Evolutionary conservation across 2,797 vertebrate genomes (phyloP).

Genomic region (Epinephelus malabaricus): DNA sequence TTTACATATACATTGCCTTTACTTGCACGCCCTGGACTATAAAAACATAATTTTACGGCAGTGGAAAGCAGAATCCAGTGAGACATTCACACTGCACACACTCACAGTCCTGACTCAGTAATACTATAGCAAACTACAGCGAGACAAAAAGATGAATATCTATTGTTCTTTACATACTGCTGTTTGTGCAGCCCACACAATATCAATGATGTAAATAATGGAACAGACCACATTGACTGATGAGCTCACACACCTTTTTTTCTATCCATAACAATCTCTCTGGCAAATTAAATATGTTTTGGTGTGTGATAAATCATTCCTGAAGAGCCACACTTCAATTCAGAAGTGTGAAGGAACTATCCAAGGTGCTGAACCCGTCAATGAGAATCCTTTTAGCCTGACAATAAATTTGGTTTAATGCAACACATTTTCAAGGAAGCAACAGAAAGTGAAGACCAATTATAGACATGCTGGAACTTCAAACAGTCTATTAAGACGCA

Average conservation of each 20-base stretch:
- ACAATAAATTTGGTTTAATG: slow-evolving; percentile 29
- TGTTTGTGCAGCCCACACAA: slow-evolving; percentile 28
- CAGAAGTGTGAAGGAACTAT: slow-evolving; percentile 70
- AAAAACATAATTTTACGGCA: slow-evolving; percentile 48
- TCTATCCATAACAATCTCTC: slow-evolving; percentile 29
- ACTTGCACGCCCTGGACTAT: slow-evolving; percentile 25
- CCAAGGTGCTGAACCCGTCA: slow-evolving; percentile 79
- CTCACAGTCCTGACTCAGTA: slow-evolving; percentile 47
- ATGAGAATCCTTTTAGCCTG: slow-evolving; percentile 23
- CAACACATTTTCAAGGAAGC: slow-evolving; percentile 4
- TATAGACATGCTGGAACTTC: neutral
- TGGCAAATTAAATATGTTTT: slow-evolving; percentile 38
- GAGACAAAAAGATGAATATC: slow-evolving; percentile 46
- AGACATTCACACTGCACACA: slow-evolving; percentile 28
- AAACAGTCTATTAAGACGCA: slow-evolving; percentile 5
- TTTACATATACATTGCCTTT: slow-evolving; percentile 73
- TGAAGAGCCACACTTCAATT: slow-evolving; percentile 11
- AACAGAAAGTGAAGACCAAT: slow-evolving; percentile 25
- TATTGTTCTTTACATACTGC: slow-evolving; percentile 49
- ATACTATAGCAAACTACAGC: slow-evolving; percentile 37
- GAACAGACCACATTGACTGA: slow-evolving; percentile 48
- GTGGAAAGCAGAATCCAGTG: slow-evolving; percentile 37
- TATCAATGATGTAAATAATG: slow-evolving; percentile 67
- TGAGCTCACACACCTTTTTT: slow-evolving; percentile 17
- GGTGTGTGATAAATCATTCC: slow-evolving; percentile 36